These are phyloP conservation scores for Lanius collurio DNA, from an alignment of 2,113 vertebrate species.

Conservation along the genomic window DNA sequence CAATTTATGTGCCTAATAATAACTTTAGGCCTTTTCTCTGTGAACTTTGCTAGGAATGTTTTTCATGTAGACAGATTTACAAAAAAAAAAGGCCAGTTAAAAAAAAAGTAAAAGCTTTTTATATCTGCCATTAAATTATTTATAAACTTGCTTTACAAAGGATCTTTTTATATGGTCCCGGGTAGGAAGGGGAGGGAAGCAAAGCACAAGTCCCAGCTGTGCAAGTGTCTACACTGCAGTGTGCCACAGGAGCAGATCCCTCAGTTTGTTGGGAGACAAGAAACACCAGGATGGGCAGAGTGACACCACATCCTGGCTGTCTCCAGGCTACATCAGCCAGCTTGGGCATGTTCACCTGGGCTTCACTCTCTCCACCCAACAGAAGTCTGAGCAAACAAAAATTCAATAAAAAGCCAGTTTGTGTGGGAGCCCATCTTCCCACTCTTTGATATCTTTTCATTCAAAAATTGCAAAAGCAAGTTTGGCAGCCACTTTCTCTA, in stretches of 20 bases:
- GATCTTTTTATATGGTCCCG: not conserved
- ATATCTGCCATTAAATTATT: slow-evolving; percentile 48
- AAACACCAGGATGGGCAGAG: not conserved
- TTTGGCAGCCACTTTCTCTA: not conserved
- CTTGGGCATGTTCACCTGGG: not conserved
- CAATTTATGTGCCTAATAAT: slow-evolving; percentile 64
- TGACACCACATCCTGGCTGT: not conserved
- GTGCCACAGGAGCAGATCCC: not conserved
- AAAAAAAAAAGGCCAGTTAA: not conserved
- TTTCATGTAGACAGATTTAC: slow-evolving; percentile 56
- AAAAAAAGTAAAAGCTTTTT: not conserved
- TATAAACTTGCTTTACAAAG: slow-evolving; percentile 30
- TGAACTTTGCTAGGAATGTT: slow-evolving; percentile 53
- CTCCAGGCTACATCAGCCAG: accelerated
- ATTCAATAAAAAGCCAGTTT: not conserved
- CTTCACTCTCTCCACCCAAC: not conserved
- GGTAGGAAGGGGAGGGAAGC: not conserved
- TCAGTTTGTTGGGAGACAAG: not conserved
- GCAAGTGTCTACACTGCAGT: not conserved
- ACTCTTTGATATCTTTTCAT: not conserved
- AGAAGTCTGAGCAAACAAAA: not conserved
- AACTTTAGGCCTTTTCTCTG: slow-evolving; percentile 40
- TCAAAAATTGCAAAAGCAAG: not conserved
- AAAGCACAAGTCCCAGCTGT: not conserved
- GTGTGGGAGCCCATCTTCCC: not conserved